These are phyloP conservation scores for Sebastes oblongus DNA, from an alignment of 2,797 vertebrate genomes.

Conservation along the genomic window DNA sequence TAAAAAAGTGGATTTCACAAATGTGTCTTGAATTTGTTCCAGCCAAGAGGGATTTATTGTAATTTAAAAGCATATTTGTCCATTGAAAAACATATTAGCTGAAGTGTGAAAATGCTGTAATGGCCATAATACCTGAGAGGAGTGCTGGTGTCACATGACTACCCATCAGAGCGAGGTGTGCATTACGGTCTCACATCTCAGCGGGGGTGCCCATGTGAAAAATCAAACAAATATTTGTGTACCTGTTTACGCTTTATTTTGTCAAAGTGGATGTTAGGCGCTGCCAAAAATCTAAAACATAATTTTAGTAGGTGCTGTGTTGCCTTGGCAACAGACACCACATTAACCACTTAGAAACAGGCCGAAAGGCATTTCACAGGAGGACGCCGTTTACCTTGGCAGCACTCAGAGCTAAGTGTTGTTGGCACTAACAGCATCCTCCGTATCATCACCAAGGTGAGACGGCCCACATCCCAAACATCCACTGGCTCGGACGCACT, in stretches of 20 bases:
- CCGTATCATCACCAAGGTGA: slow-evolving; percentile 56
- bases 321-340: slow-evolving; percentile 41
- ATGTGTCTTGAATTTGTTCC: slow-evolving; percentile 25
- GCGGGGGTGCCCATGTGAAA: neutral
- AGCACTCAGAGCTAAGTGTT: slow-evolving; percentile 46
- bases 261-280: slow-evolving; percentile 30
- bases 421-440: slow-evolving; percentile 26
- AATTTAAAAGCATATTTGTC: slow-evolving; percentile 47
- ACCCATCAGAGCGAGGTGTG: neutral
- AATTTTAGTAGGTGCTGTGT: slow-evolving; percentile 33
- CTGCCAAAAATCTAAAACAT: slow-evolving; percentile 45
- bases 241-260: slow-evolving; percentile 27
- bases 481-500: slow-evolving; percentile 1
- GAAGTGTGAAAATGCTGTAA: slow-evolving; percentile 31
- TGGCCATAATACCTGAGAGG: slow-evolving; percentile 20
- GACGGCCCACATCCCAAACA: slow-evolving; percentile 12
- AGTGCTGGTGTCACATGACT: slow-evolving; percentile 14
- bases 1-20: slow-evolving; percentile 15
- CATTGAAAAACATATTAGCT: slow-evolving; percentile 24
- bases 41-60: slow-evolving; percentile 7
- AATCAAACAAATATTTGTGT: slow-evolving; percentile 26
- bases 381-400: slow-evolving; percentile 43
- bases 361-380: slow-evolving; percentile 42
- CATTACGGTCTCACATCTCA: slow-evolving; percentile 9
- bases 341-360: slow-evolving; percentile 51